A percentile compares a stretch with the other conserved stretches of the same genome.
phyloP scores from a whole-genome alignment of 2,113 vertebrate genomes.

The Tragulus kanchil region DNA sequence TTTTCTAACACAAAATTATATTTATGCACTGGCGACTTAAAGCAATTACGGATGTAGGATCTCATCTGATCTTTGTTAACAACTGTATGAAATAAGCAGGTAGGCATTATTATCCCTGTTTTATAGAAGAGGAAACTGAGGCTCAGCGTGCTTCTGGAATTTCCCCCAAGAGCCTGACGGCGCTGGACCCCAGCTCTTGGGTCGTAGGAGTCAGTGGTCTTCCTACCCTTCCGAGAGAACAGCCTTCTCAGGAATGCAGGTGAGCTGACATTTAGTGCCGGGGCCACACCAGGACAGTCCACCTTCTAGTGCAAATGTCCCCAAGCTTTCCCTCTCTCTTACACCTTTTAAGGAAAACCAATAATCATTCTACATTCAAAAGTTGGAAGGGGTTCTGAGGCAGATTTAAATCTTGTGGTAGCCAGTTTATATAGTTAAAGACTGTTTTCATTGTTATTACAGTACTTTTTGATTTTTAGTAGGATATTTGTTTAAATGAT shows the following conservation, averaged over 20 bases:
- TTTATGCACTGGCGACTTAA: neutral
- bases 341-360: neutral
- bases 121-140: neutral
- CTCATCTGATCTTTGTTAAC: neutral
- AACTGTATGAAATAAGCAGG: neutral
- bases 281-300: neutral
- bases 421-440: neutral
- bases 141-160: neutral
- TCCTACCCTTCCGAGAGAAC: neutral
- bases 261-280: neutral
- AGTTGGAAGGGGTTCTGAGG: neutral
- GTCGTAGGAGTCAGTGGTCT: neutral
- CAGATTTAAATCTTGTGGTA: neutral
- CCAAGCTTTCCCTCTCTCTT: neutral
- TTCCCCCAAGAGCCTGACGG: neutral
- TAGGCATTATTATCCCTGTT: neutral
- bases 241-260: neutral
- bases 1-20: constrained; percentile 21
- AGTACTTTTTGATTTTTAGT: neutral
- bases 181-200: neutral
- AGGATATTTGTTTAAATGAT: neutral
- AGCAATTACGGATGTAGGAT: too few species aligned
- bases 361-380: neutral
- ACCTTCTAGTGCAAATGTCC: neutral
- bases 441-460: neutral